Evolutionary conservation across 2,888 invertebrate species (phyloP).

Genomic region (Drosophila histrio): DNA sequence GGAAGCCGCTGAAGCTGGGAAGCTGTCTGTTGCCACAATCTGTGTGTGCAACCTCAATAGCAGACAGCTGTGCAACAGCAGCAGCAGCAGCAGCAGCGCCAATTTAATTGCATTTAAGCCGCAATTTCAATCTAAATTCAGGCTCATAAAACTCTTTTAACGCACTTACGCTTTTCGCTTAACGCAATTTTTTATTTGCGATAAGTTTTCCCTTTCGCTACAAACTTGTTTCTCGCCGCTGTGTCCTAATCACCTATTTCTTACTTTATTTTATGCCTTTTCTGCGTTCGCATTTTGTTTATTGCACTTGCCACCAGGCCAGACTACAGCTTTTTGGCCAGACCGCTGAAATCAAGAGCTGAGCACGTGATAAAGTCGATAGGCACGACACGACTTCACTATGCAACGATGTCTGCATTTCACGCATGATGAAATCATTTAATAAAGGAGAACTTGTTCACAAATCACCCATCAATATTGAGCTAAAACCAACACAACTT

Average conservation of each 20-base stretch:
- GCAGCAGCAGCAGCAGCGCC: constrained; percentile 13
- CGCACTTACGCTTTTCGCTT: constrained; percentile 36
- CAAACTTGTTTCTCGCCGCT: constrained; percentile 58
- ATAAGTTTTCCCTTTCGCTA: constrained; percentile 70
- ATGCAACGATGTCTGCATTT: no score
- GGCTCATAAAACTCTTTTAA: constrained; percentile 42
- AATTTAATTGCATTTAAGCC: constrained; percentile 62
- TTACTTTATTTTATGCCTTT: constrained; percentile 29
- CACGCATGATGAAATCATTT: no score
- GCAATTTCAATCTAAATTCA: constrained; percentile 47
- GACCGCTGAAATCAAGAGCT: not conserved
- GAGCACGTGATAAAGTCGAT: no score
- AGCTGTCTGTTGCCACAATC: constrained; percentile 25
- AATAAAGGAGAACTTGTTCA: no score
- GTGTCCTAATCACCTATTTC: constrained; percentile 74
- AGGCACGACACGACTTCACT: no score
- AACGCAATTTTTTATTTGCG: constrained; percentile 51
- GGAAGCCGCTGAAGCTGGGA: constrained; percentile 57
- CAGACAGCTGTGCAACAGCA: constrained; percentile 18
- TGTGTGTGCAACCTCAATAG: not conserved
- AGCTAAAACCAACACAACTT: no score
- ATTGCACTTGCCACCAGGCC: constrained; percentile 41
- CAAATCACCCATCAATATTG: no score
- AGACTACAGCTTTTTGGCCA: constrained; percentile 39
- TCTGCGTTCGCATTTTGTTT: constrained; percentile 32